These are phyloP conservation scores for Neosilurus mollespiculum DNA, from an alignment of 2,797 vertebrate genomes.

Conservation along the genomic window DNA sequence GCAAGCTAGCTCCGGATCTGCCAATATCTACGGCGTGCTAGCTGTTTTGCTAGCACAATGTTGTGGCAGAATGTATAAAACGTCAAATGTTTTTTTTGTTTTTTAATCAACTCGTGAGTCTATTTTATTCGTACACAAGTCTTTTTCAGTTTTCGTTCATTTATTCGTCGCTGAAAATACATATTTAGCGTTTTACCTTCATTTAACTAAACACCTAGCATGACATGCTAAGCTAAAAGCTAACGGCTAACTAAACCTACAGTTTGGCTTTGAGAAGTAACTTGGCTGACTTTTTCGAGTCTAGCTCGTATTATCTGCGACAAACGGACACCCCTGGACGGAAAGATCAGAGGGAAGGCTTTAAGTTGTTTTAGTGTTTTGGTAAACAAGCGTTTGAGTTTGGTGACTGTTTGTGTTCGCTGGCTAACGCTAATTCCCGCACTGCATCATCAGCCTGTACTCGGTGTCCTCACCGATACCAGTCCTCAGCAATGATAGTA, in stretches of 20 bases:
- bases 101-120: not conserved
- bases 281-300: constrained; percentile 30
- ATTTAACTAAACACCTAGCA: constrained; percentile 41
- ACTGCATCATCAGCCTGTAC: not conserved
- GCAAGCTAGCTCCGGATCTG: not conserved
- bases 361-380: not conserved
- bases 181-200: not conserved
- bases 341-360: not conserved
- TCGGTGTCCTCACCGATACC: not conserved
- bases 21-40: constrained; percentile 39
- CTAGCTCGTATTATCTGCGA: not conserved
- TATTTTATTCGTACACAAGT: not conserved
- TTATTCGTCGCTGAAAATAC: not conserved
- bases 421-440: constrained; percentile 25
- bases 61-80: not conserved
- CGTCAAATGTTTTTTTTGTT: no score
- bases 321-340: not conserved
- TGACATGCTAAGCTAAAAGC: constrained; percentile 14
- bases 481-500: not conserved
- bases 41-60: constrained; percentile 37
- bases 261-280: not conserved
- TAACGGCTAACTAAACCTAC: not conserved
- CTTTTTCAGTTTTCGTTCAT: not conserved
- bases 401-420: not conserved
- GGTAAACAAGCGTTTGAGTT: not conserved